Base-by-base conservation (phyloP, 2,113 vertebrate species). In the Anarrhichthys ocellatus region DNA sequence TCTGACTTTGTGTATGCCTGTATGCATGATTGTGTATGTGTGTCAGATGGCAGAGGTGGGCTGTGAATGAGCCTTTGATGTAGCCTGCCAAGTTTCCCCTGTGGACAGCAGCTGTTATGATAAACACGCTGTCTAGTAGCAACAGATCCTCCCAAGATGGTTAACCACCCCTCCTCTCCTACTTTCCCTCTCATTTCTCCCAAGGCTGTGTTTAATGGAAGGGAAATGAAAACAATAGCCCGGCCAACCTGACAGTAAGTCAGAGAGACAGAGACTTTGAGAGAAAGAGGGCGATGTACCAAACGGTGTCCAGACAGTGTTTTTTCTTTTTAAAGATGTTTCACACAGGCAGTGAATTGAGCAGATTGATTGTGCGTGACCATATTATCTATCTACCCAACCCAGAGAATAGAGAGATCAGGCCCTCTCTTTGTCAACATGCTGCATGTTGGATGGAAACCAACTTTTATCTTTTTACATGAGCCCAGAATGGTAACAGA, bases 41-140 rank as follows among this genome's bases (percentile, higher is more conserved):
- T 85, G 85, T 90, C 70, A 88, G 89, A 91, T 90, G 89, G 82
- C 86, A 72, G 93, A 92, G 90, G 88, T 94, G 92, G 90, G 87
- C 81, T 91, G 83, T 91, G 80, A 92, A 92, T 87, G 74, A 85
- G 79, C 73, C 89, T 93, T 92, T 93, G 91, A 94, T 93, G 87
- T 78, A 71, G 76, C 76, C 83, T 88, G 93, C 93, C 95, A 94
- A 90, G 89, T 94, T 94, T 94, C 91, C 92, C 90, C 90, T 87
- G 92, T 91, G 93, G 92, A 93, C 91, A 90, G 90, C 91, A 93
- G 89, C 90, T 94, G 93, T 94, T 95, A 90, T 94, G 94, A 94
- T 94, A 93, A 93, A 95, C 92, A 93, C 67, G 38, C 87, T 90
- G 92, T 93, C 88, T 92, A 85, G 93, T 92, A 92, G 92, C 92